These are phyloP conservation scores for Pygoscelis adeliae DNA, from an alignment of 2,113 vertebrate genomes.

Conservation along the genomic window DNA sequence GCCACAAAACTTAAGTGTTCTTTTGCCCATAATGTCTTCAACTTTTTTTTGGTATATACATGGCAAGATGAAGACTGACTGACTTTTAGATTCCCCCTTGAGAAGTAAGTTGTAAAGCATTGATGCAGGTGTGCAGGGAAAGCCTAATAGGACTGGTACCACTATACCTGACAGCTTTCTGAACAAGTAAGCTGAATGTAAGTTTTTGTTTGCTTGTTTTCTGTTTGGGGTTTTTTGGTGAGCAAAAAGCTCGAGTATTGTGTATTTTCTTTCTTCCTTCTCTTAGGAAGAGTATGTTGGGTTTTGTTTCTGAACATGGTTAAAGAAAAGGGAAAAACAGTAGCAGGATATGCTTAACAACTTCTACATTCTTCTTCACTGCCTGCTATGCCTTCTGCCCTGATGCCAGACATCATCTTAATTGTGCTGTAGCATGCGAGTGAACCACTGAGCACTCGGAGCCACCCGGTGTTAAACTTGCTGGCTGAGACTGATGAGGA, in stretches of 20 bases:
- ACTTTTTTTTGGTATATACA: not conserved
- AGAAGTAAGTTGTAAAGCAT: not conserved
- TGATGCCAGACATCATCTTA: not conserved
- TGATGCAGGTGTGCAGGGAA: not conserved
- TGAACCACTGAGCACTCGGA: not conserved
- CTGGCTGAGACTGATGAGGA: not conserved
- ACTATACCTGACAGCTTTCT: not conserved
- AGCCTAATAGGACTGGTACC: not conserved
- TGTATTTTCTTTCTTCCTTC: not conserved
- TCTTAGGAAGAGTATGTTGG: not conserved
- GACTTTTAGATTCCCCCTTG: not conserved
- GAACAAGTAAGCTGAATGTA: not conserved
- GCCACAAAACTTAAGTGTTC: not conserved
- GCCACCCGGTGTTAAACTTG: not conserved
- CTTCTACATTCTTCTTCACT: not conserved
- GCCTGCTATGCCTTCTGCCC: not conserved
- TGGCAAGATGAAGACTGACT: not conserved
- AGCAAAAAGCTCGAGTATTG: accelerated
- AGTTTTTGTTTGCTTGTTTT: not conserved
- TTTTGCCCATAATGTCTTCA: not conserved
- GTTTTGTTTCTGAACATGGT: not conserved
- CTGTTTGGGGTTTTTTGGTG: not conserved
- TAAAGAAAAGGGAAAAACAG: not conserved
- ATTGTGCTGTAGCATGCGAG: accelerated
- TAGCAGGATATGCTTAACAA: not conserved